Conservation (phyloP, 2,888 invertebrate species). For the Chrysina gloriosa region DNA sequence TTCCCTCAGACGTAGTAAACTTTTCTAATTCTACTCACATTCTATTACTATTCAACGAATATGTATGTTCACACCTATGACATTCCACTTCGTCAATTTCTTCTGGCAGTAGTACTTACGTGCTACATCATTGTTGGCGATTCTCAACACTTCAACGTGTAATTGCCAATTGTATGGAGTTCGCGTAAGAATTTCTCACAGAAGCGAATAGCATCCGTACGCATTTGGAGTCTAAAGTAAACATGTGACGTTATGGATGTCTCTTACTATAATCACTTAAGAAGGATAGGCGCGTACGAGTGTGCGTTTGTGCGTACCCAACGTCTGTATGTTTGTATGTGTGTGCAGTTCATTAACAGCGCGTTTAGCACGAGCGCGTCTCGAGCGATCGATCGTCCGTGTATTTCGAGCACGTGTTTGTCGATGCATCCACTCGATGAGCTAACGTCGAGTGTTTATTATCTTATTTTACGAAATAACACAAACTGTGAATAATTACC, state of each 20-base stretch:
- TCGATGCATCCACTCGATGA: background rate
- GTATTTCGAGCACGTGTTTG: constrained; percentile 2
- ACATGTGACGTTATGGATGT: constrained; percentile 1
- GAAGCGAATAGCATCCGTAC: too few species aligned
- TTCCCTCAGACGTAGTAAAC: too few species aligned
- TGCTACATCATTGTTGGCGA: too few species aligned
- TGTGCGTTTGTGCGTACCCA: background rate
- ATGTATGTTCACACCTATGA: too few species aligned
- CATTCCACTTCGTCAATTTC: too few species aligned
- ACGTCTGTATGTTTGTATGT: too few species aligned
- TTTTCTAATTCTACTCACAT: too few species aligned
- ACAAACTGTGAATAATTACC: constrained; percentile 7
- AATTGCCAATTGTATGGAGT: too few species aligned
- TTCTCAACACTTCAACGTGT: too few species aligned
- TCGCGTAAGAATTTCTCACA: too few species aligned
- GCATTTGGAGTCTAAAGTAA: background rate
- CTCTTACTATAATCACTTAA: constrained; percentile 4
- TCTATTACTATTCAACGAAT: too few species aligned
- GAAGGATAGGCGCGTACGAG: background rate
- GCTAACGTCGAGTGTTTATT: background rate
- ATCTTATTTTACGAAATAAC: constrained; percentile 1
- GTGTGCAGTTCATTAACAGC: constrained; percentile 4
- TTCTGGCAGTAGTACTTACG: too few species aligned
- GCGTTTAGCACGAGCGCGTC: constrained; percentile 2
- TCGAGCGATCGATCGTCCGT: background rate